Percentiles rank a stretch among this genome's conserved stretches.
Conservation (phyloP, 1,140 invertebrate genomes). For the Lysiphlebus fabarum region DNA sequence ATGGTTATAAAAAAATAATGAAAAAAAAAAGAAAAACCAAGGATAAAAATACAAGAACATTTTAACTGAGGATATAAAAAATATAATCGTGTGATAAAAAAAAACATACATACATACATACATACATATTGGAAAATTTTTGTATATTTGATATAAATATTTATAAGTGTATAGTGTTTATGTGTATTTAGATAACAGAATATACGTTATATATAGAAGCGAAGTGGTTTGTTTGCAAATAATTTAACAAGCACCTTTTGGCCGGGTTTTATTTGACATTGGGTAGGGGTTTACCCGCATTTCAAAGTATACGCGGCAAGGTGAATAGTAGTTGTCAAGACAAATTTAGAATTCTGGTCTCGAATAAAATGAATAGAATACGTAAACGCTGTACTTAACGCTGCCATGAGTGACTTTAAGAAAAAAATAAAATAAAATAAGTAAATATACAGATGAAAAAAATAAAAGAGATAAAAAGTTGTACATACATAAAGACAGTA, state of each 20-base stretch:
- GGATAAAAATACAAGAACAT: too few species aligned
- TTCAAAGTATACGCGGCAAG: too few species aligned
- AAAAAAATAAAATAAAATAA: slow-evolving; percentile 6
- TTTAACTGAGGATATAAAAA: slow-evolving; percentile 6
- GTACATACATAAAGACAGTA: background rate
- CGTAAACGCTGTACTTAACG: slow-evolving; percentile 20
- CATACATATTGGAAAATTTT: too few species aligned
- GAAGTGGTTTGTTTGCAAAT: slow-evolving; percentile 15
- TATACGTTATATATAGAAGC: background rate
- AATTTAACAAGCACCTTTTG: slow-evolving; percentile 15
- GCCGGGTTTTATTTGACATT: background rate
- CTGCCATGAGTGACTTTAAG: slow-evolving; percentile 6
- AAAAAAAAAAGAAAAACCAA: too few species aligned
- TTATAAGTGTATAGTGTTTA: background rate
- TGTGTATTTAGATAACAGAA: background rate
- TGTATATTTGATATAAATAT: too few species aligned
- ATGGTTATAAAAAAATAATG: too few species aligned
- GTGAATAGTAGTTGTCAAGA: background rate
- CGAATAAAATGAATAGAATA: slow-evolving; percentile 24
- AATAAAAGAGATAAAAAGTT: slow-evolving; percentile 1
- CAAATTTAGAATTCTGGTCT: slow-evolving; percentile 19
- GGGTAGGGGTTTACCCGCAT: too few species aligned
- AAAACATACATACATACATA: too few species aligned
- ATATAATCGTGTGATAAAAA: background rate
- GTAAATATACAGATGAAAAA: background rate